Base-by-base conservation (phyloP, 2,797 vertebrate genomes). In the Peromyscus eremicus region DNA sequence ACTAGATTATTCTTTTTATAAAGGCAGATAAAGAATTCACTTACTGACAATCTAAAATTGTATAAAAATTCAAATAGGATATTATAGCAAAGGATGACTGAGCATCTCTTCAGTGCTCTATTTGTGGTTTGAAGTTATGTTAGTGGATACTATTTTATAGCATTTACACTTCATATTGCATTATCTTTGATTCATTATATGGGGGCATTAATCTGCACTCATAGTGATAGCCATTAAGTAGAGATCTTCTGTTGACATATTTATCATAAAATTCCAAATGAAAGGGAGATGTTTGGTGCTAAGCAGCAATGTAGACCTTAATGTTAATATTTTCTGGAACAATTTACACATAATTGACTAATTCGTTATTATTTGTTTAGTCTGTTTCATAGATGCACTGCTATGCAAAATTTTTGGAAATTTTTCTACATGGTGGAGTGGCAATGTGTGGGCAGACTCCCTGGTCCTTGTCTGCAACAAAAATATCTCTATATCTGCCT, bases 11-110 rank as follows among this genome's bases (percentile, higher is more conserved):
- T 5, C 25, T 70, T 13, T 92, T 76, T 55, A 70, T 23, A 94
- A 92, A 84, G 1, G 6, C 7, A 83, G 5, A 66, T 71, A 60
- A 34, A 66, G 3, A 7, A 82, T 92, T 94, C 88, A 43, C 25
- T 89, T 5, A 93, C 5, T 55, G 29, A 76, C 32, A 70, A 17
- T 68, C 71, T 68, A 86, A 92, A 92, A 88, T 37, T 71, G 10
- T 2, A 84, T 66, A n/a, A 88, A 84, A 92, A 73, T 94, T 52
- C 37, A 96, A 95, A 19, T 64, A 7, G 80, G 55, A 29, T 66
- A 83, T 25, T 83, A 88, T 60, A 87, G 8, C 11, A 73, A 92
- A 68, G 0, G 83, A 92, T 32, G 52, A 71, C 64, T 92, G 43
- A 57, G 6, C 32, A 89, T 81, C 77, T 0, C 3, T 52, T 43